Conservation (phyloP, 2,113 vertebrate species). For the Rhinogobius similis region DNA sequence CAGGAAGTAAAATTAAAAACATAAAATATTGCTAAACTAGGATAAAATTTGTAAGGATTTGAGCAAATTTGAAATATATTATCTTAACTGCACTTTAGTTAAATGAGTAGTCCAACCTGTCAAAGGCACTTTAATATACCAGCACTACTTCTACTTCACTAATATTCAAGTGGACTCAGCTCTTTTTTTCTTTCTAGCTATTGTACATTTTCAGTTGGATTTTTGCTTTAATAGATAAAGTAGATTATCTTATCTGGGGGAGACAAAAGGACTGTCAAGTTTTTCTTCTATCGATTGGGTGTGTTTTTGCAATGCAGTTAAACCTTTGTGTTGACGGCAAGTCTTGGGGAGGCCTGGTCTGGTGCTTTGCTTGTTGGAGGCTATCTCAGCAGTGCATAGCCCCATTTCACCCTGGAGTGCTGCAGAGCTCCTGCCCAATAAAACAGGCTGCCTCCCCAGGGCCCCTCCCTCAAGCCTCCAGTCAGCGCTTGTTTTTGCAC, state of each 20-base stretch:
- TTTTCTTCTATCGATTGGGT: constrained; percentile 44
- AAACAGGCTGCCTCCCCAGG: constrained; percentile 77
- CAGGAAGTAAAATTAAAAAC: too few relatives aligned
- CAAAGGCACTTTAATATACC: too few relatives aligned
- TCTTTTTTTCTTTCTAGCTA: neutral
- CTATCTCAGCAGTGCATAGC: constrained; percentile 73
- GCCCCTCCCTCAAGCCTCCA: constrained; percentile 79
- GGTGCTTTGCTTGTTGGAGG: constrained; percentile 66
- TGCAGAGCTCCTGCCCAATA: constrained; percentile 80
- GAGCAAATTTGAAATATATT: too few relatives aligned
- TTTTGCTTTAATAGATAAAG: constrained; percentile 42
- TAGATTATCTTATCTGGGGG: constrained; percentile 24
- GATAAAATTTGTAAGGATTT: too few relatives aligned
- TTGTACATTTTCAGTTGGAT: neutral
- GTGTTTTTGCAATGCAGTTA: constrained; percentile 30
- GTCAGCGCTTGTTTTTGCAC: constrained; percentile 82
- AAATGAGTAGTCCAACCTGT: too few relatives aligned
- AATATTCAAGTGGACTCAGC: neutral
- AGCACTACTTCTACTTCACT: neutral
- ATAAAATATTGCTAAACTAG: too few relatives aligned
- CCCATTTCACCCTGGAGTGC: constrained; percentile 73
- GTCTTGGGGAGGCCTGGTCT: constrained; percentile 50
- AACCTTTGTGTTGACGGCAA: constrained; percentile 64
- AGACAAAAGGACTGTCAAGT: constrained; percentile 34
- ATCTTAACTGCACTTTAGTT: too few relatives aligned